Evolutionary conservation across 2,888 invertebrate species (phyloP).

Genomic region (Oasisia sp.): DNA sequence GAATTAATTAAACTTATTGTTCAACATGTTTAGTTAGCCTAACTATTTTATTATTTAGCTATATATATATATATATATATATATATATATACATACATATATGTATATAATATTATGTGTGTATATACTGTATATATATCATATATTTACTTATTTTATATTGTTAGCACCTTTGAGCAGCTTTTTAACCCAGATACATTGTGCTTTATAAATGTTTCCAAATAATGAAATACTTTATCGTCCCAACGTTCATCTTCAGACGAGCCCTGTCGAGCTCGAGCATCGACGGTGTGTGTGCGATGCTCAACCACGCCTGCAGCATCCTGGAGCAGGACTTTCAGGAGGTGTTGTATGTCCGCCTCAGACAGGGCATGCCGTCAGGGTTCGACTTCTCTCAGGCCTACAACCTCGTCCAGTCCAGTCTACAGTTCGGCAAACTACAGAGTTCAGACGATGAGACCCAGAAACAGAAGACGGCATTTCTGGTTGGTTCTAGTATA

Average conservation of each 20-base stretch:
- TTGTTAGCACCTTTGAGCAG: too few relatives aligned
- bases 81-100: too few relatives aligned
- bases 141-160: too few relatives aligned
- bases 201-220: too few relatives aligned
- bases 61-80: too few relatives aligned
- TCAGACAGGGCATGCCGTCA: conserved; percentile 82
- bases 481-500: conserved; percentile 73
- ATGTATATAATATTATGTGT: too few relatives aligned
- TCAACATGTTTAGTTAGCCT: too few relatives aligned
- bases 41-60: too few relatives aligned
- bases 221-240: background rate
- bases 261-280: conserved; percentile 91
- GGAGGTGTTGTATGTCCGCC: conserved; percentile 76
- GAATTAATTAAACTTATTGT: too few relatives aligned
- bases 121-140: too few relatives aligned
- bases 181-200: too few relatives aligned
- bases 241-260: conserved; percentile 67
- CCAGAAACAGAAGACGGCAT: conserved; percentile 75
- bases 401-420: conserved; percentile 83
- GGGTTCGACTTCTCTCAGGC: conserved; percentile 73
- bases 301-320: conserved; percentile 91
- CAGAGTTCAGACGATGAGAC: conserved; percentile 79
- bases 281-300: conserved; percentile 94
- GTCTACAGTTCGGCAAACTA: conserved; percentile 82
- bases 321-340: conserved; percentile 87